Evolutionary conservation across 2,113 vertebrate species (phyloP), one percentile per base, ranked within the genome.

Genomic region (Mustela nigripes): DNA sequence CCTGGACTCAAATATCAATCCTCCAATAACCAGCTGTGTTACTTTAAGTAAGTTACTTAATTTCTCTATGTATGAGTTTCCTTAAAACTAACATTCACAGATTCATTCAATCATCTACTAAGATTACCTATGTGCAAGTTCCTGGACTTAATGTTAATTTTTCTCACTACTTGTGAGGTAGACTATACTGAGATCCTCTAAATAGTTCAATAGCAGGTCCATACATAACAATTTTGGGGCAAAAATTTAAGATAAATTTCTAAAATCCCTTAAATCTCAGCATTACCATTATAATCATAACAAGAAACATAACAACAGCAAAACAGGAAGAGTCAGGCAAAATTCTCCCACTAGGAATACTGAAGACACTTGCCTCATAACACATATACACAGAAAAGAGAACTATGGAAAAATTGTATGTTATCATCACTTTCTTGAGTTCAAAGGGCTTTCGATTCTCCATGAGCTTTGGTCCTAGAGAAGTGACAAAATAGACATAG

Each of bases 401-500:
- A 92, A 99, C 99, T 97, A 99, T 98, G 18, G 98, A 69, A 94
- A 99, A 99, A 98, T 99, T 99, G 98, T 99, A 99, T 48, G 99
- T 92, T 0, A 98, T 98, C 98, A 99, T 99, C 83, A 98, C 98
- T 94, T 98, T 98, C 98, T 99, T 99, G 87, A 99, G 99, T 97
- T 99, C 99, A 96, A 99, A 99, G 24, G 99, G 99, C 86, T 99
- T 99, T 98, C 99, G 99, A 98, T 99, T 99, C 98, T 99, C 99
- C 99, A 99, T 99, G 65, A 99, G 79, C 96, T 98, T 99, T 56
- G 99, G 99, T 93, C 99, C 99, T 97, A 99, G 97, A 4, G 99
- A 99, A 0, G 98, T 99, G 45, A 99, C 99, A 97, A 99, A 99
- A 98, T 99, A 99, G 97, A 99, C 98, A 95, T 99, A 99, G 0